phyloP scores from a whole-genome alignment of 2,113 vertebrate species.

The Dissostichus mawsoni region DNA sequence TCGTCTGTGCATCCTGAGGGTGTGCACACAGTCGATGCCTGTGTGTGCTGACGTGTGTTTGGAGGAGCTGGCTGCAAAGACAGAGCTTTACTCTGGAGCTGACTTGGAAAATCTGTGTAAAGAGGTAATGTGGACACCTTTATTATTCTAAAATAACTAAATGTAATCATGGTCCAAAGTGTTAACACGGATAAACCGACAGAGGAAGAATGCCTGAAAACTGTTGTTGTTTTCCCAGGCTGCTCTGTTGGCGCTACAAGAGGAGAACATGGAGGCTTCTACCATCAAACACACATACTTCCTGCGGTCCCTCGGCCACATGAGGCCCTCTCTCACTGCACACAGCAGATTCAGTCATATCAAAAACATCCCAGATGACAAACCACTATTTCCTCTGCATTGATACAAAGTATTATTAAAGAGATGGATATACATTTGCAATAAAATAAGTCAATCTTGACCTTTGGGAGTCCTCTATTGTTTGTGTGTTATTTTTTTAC shows the following conservation, averaged over 20 bases:
- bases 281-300: slow-evolving; percentile 87
- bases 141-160: not conserved
- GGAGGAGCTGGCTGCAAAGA: slow-evolving; percentile 84
- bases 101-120: slow-evolving; percentile 94
- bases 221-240: slow-evolving; percentile 83
- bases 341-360: slow-evolving; percentile 85
- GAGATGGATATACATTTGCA: slow-evolving; percentile 15
- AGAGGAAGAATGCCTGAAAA: not conserved
- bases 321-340: slow-evolving; percentile 87
- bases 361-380: slow-evolving; percentile 72
- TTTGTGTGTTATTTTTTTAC: not conserved
- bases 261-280: slow-evolving; percentile 87
- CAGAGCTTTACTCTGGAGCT: slow-evolving; percentile 91
- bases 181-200: not conserved
- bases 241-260: slow-evolving; percentile 89
- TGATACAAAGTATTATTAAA: not conserved
- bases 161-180: not conserved
- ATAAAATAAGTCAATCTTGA: slow-evolving; percentile 30
- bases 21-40: slow-evolving; percentile 87
- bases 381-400: slow-evolving; percentile 53
- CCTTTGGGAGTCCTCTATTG: not conserved
- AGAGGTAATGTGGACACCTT: slow-evolving; percentile 84
- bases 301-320: slow-evolving; percentile 79
- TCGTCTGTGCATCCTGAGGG: slow-evolving; percentile 89
- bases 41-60: slow-evolving; percentile 86